Base-by-base conservation (phyloP, 2,888 invertebrate species). In the Mythimna albipuncta region DNA sequence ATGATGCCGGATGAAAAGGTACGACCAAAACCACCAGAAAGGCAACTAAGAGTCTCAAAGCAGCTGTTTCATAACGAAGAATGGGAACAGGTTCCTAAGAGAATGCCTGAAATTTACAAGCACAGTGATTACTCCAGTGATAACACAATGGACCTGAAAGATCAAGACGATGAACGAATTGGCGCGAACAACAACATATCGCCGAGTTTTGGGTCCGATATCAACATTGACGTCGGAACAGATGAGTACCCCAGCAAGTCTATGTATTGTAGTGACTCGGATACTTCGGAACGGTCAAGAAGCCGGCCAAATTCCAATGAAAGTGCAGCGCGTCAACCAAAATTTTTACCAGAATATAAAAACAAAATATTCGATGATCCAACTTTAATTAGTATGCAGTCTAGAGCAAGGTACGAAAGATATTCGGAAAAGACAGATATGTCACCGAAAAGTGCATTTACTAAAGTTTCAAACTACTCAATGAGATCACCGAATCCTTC, bases 1-100 rank as follows among this genome's bases (percentile, higher is more conserved):
- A 98, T 99, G 97, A 97, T 98, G 92, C 98, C 98, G 2, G 98
- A 98, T 90, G 98, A 98, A 79, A 98, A 98, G 88, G 93, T 98
- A 63, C 97, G 97, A 68, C 97, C 97, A 63, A 97, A 97, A 85
- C 97, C 97, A 82, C 96, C 94, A 64, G 97, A 97, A 77, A 94
- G 97, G 82, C 97, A 96, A 88, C 92, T 96, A 50, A 90, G 97
- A 88, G 94, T 97, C 35, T 95, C 96, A 0, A 97, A 96, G 82
- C 96, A 96, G 83, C 89, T 96, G 58, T 96, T 96, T 69, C 93
- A 93, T 69, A 95, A 94, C 79, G 96, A 91, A 92, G 97, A 93
- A 83, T 97, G 90, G 96, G 96, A 92, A 85, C 95, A 91, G 82
- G 91, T 89, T 81, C 93, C 93, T 0, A 96, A 96, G 77, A 91